These are phyloP conservation scores for Corythaixoides concolor DNA, from an alignment of 2,113 vertebrate genomes.

Conservation along the genomic window DNA sequence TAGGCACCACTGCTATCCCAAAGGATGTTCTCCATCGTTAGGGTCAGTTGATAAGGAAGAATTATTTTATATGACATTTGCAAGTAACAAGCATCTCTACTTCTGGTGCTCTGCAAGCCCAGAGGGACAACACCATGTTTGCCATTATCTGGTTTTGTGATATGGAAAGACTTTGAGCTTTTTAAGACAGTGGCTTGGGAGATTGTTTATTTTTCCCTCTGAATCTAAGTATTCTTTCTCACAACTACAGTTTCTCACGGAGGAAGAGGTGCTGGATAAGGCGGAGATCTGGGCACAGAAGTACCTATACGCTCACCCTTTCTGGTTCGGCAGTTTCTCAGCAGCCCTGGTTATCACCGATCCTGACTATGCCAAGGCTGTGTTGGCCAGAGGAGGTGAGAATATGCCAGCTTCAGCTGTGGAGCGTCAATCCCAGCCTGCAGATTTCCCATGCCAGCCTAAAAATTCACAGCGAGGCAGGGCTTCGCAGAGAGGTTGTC, in stretches of 20 bases:
- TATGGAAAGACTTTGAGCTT: not conserved
- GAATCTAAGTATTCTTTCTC: not conserved
- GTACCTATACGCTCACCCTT: slow-evolving; percentile 68
- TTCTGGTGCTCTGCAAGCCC: not conserved
- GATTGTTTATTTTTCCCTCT: not conserved
- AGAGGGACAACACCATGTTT: not conserved
- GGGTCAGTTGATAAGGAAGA: not conserved
- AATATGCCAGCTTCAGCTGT: not conserved
- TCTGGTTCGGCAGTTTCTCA: slow-evolving; percentile 79
- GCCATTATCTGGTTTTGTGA: not conserved
- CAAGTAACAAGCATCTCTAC: not conserved
- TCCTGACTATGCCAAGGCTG: slow-evolving; percentile 80
- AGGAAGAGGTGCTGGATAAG: slow-evolving; percentile 33
- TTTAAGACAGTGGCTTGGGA: not conserved
- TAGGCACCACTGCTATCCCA: not conserved
- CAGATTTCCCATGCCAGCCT: not conserved
- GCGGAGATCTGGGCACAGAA: slow-evolving; percentile 39
- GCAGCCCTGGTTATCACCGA: slow-evolving; percentile 68
- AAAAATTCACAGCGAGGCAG: not conserved
- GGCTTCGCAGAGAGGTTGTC: not conserved
- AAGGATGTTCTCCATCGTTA: not conserved
- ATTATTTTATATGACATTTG: not conserved
- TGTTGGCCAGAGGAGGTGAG: slow-evolving; percentile 81
- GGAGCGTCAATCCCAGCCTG: not conserved
- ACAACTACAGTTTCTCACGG: slow-evolving; percentile 15